Base-by-base conservation (phyloP, 2,888 invertebrate genomes). In the Dioctria linearis region DNA sequence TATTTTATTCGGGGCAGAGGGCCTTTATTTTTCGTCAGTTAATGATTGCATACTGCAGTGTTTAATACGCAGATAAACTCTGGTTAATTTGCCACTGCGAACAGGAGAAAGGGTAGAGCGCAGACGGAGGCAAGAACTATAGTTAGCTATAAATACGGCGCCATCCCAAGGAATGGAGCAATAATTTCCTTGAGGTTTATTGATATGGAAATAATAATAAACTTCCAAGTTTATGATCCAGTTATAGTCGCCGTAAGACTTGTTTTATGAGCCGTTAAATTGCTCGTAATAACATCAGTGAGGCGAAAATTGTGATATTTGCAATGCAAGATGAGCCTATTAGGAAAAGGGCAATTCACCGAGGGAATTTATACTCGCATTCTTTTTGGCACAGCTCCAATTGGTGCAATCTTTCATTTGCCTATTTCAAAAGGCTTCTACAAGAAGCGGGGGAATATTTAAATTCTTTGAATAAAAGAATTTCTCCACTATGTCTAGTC, bases 191-290 rank as follows among this genome's bases (percentile, higher is more conserved):
- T 9, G 42, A n/a, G 73, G 73, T 73, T 73, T 73, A 73, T 73
- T 73, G 73, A 73, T 73, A 73, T 73, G 73, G 59, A 73, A 57
- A 57, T 73, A 57, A 54, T 59, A 54, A 73, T 73, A 73, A 73
- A 73, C 59, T 40, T 57, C 39, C 59, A 73, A 73, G 59, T 73
- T 73, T 73, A 73, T 40, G 73, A 59, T 39, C 4, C 54, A 39
- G 57, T 73, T 73, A 39, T n/a, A 25, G 57, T 25, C 11, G 73
- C 42, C 54, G 54, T 37, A 40, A 42, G 59, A 39, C 39, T 42
- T 5, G 43, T 51, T 54, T 73, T 54, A 73, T 57, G 40, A 13
- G 37, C 40, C 57, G 13, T 73, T 57, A 59, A 73, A 73, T 3
- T 51, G 54, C 57, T 59, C 59, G 57, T 73, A 40, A 73, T 57